Conservation (phyloP, 2,888 invertebrate species). For the Lepidochrysops patricia region DNA sequence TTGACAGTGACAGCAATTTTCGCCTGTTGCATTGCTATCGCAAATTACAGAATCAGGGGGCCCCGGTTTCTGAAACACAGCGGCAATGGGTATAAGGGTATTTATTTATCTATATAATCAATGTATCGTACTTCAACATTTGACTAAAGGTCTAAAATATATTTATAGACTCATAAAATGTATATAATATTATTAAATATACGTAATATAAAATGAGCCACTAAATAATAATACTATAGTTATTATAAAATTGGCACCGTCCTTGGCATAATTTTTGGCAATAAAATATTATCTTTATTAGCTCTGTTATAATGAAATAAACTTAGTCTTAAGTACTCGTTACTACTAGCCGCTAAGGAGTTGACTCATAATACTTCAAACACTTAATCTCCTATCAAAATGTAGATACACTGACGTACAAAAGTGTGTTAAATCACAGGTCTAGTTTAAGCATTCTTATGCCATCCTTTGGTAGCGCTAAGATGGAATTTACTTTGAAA, state of each 20-base stretch:
- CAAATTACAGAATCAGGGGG: too few relatives aligned
- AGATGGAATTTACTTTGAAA: background rate
- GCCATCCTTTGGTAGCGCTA: background rate
- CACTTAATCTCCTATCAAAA: background rate
- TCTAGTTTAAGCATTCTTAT: background rate
- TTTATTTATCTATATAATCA: too few relatives aligned
- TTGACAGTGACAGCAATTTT: too few relatives aligned
- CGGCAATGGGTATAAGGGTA: too few relatives aligned
- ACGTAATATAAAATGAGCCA: background rate
- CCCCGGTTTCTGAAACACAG: too few relatives aligned
- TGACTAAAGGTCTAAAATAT: too few relatives aligned
- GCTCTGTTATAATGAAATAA: background rate
- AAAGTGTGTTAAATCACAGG: background rate
- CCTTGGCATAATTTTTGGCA: constrained; percentile 5
- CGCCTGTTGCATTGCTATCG: too few relatives aligned
- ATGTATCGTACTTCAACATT: too few relatives aligned
- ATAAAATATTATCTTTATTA: background rate
- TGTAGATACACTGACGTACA: background rate
- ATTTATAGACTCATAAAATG: too few relatives aligned
- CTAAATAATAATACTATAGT: background rate
- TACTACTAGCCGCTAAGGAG: constrained; percentile 1
- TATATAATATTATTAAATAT: background rate
- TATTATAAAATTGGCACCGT: constrained; percentile 4
- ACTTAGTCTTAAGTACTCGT: constrained; percentile 6
- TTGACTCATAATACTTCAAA: background rate